Conservation (phyloP, 2,797 vertebrate species). For the Gorsachius magnificus region DNA sequence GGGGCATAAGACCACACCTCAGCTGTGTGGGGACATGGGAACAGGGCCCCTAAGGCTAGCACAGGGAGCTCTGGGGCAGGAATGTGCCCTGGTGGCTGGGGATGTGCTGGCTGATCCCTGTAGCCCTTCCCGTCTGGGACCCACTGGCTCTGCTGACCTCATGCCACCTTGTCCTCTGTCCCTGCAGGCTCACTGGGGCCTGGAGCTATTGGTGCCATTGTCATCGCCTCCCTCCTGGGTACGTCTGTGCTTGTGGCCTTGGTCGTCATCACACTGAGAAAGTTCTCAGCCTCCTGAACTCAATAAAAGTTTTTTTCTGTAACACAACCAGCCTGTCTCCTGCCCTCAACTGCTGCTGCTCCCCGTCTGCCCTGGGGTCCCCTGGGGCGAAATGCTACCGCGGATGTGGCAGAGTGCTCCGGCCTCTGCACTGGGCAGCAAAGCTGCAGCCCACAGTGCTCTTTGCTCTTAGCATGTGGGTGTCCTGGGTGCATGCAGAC, state of each 20-base stretch:
- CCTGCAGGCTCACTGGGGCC: conserved; percentile 88
- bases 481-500: not conserved
- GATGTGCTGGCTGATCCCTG: accelerated
- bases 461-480: accelerated
- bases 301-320: conserved; percentile 70
- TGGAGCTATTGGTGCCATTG: conserved; percentile 93
- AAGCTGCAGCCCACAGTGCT: accelerated
- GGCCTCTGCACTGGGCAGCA: not conserved
- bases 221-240: conserved; percentile 93
- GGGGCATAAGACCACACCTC: not conserved
- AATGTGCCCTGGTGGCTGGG: not conserved
- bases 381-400: not conserved
- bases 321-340: not conserved
- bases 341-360: not conserved
- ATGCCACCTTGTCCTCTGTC: not conserved
- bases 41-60: not conserved
- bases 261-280: conserved; percentile 91
- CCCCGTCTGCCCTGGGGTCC: accelerated
- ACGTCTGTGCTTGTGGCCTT: conserved; percentile 94
- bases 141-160: not conserved
- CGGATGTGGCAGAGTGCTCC: accelerated
- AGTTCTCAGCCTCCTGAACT: conserved; percentile 89
- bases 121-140: not conserved
- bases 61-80: accelerated
- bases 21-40: accelerated